Base-by-base conservation (phyloP, 2,888 invertebrate genomes). In the Nemurella pictetii region DNA sequence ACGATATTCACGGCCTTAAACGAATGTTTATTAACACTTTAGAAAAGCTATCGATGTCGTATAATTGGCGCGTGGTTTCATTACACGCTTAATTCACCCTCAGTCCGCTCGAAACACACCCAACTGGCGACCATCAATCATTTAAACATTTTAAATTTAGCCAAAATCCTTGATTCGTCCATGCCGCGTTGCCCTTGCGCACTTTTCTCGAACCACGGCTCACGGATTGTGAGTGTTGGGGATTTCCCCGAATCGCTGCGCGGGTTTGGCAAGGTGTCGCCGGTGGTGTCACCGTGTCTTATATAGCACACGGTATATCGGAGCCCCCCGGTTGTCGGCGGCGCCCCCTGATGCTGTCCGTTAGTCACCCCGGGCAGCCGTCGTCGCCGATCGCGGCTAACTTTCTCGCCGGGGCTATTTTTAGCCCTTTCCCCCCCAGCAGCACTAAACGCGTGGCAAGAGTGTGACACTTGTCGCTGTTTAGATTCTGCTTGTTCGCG, bases 331-430 rank as follows among this genome's bases (percentile, higher is more conserved):
- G n/a, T n/a, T 55, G 55, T 12, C 75, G 26, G 75, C 25, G 26
- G 75, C 27, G 28, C 28, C 80, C 30, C 27, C 29, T 77, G 32
- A 26, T 80, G 80, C 32, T 28, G 35, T 28, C 55, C 55, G 55
- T 55, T 55, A 55, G 55, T 55, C 55, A 55, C 55, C 55, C 55
- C 20, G 15, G 55, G 55, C 55, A n/a, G n/a, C 81, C 26, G 81
- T 29, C 77, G 77, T 29, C 77, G 81, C 81, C 9, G 29, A 12
- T 7, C 55, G 55, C 20, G 35, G 55, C 20, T 29, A 7, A 26
- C 25, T 32, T 84, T n/a, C 80, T n/a, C 30, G 77, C 32, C 78
- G 35, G 32, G 36, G 30, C 55, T 35, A 78, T 83, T 75, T 77
- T 73, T 75, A 82, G 20, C 77, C 83, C 81, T 84, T 29, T 74